Evolutionary conservation across 2,797 vertebrate species (phyloP).

Genomic region (Phoebastria nigripes): DNA sequence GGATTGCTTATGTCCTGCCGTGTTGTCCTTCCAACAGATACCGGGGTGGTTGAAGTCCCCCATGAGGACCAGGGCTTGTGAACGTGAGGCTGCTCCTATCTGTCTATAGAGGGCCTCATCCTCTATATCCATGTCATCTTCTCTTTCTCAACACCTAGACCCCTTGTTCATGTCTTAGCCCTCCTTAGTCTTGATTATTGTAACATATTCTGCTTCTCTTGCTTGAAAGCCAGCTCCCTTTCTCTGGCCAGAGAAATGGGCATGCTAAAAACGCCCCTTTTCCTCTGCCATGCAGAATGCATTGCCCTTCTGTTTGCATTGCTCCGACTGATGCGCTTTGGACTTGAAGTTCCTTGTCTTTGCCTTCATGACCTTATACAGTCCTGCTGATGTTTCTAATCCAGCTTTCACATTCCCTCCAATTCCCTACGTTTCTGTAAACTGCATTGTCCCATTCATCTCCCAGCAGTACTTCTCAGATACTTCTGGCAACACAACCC

Average conservation of each 20-base stretch:
- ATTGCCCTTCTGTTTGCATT: background rate
- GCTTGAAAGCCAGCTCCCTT: background rate
- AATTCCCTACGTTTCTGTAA: background rate
- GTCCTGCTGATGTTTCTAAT: background rate
- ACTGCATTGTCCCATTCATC: background rate
- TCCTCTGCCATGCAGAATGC: background rate
- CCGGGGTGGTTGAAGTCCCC: too few relatives aligned
- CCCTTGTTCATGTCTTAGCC: background rate
- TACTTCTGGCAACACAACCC: background rate
- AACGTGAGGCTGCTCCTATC: too few relatives aligned
- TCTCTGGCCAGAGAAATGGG: background rate
- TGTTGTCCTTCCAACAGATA: too few relatives aligned
- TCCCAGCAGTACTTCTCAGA: background rate
- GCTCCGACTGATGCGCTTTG: background rate
- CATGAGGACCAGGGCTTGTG: too few relatives aligned
- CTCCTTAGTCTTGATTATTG: background rate
- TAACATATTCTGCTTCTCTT: background rate
- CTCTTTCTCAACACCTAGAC: background rate
- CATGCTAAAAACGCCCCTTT: background rate
- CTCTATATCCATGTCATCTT: background rate
- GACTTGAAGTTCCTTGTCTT: background rate
- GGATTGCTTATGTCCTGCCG: too few relatives aligned
- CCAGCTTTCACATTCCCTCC: background rate
- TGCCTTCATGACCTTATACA: background rate
- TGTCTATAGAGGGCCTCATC: too few relatives aligned